Evolutionary conservation across 2,797 vertebrate species (phyloP), one percentile per base, ranked within the genome.

Genomic region (Margarornis squamiger): DNA sequence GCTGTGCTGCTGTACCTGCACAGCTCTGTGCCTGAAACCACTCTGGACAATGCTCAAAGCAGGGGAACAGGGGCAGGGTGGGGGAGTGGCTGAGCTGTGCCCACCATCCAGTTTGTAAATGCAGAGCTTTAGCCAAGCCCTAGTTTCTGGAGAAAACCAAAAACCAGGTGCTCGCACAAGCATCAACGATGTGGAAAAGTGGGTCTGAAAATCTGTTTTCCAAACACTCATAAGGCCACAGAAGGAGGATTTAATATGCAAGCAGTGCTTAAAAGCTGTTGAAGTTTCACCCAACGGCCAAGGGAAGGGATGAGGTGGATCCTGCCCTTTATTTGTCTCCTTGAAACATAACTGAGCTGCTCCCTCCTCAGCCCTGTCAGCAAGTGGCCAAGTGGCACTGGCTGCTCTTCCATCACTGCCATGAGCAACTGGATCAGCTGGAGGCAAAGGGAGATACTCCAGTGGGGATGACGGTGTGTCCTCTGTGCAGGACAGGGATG

Each of bases 1-100:
- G 63, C 58, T 11, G 1, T 0, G n/a, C 38, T 86, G 72, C 79
- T 49, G 4, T 3, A 58, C 14, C 32, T 46, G 4, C 30, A 17
- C 30, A 46, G 45, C 45, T 22, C 45, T 46, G 45, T 46, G 36
- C 48, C 67, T 21, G 36, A 77, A 84, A 17, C 5, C 61, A 38
- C 1, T 0, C 1, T 12, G 54, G 22, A 57, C 2, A 4, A 24
- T 45, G 54, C 16, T 54, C 2, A 0, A 59, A 81, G 54, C 45
- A n/a, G 10, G 18, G 54, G 29, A 41, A 22, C 70, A 74, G 45
- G 10, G 63, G 39, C 43, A 39, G 46, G 23, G 39, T 22, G 32
- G 20, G 17, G 1, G 7, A 55, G 45, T 1, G 3, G 7, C 62
- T 61, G 34, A 94, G 70, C 62, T 61, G 41, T 12, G 7, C 51